Evolutionary conservation across 2,797 vertebrate species (phyloP), one percentile per base, ranked within the genome.

Genomic region (Lagorchestes hirsutus): DNA sequence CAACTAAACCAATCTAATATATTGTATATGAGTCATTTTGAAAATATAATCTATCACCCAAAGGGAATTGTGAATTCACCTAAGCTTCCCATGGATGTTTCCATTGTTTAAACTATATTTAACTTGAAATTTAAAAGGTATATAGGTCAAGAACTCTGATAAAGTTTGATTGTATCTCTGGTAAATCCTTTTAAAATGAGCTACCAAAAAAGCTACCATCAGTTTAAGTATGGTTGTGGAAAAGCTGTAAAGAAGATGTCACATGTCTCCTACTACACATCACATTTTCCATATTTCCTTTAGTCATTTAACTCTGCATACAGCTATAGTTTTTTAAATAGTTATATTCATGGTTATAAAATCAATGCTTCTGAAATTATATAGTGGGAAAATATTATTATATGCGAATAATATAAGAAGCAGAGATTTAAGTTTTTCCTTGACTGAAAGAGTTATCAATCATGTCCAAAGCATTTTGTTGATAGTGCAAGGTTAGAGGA

Each of bases 401-500:
- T 13, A 24, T 46, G 74, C 9, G 3, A 46, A 82, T 82, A 97
- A 91, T 93, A 90, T 56, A 94, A 92, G 94, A 97, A 94, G 82
- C 28, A 54, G 82, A 82, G 0, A 12, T 94, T 93, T 96, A 97
- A 97, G 55, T 93, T 94, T 56, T 95, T 97, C 96, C n/a, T 97
- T 50, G 92, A 92, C 90, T 96, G n/a, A 96, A 95, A 97, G 67
- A 82, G 91, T 96, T 98, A 96, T 94, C 97, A 8, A 0, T 96
- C 34, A 58, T 95, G 92, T 97, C 96, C 98, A 97, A 82, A 98
- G 96, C 27, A 96, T 96, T 97, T 97, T 98, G 90, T 95, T 97
- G 52, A 54, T 97, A 97, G 98, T 95, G 96, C 94, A 96, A 98
- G 92, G 92, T 98, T 98, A 97, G 97, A 97, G 52, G 94, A 93